These are phyloP conservation scores for Acrocephalus arundinaceus DNA, from an alignment of 2,113 vertebrate species.

Conservation along the genomic window DNA sequence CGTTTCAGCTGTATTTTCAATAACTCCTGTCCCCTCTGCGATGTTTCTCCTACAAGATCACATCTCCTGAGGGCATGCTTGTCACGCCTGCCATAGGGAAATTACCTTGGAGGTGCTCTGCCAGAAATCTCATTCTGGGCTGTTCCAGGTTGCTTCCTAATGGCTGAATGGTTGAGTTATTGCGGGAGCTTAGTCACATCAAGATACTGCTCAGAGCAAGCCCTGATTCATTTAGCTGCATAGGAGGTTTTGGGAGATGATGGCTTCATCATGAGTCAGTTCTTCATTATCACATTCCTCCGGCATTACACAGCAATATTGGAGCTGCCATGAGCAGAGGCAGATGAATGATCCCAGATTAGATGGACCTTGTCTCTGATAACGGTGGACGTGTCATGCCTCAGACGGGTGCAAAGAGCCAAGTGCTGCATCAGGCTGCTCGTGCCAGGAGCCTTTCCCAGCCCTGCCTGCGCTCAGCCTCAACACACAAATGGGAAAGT, in stretches of 20 bases:
- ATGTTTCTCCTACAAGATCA: background rate
- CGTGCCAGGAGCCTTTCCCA: background rate
- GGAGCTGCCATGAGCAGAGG: slow-evolving; percentile 5
- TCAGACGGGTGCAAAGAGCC: background rate
- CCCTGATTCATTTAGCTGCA: slow-evolving; percentile 47
- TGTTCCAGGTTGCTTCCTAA: slow-evolving; percentile 35
- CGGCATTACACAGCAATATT: slow-evolving; percentile 20
- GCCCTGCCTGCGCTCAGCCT: background rate
- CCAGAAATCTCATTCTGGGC: background rate
- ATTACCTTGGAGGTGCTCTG: slow-evolving; percentile 40
- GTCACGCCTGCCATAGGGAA: background rate
- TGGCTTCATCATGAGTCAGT: slow-evolving; percentile 64
- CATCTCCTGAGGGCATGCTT: background rate
- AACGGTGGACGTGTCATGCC: background rate
- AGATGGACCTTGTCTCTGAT: slow-evolving; percentile 37
- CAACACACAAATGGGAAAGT: background rate
- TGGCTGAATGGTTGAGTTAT: slow-evolving; percentile 29
- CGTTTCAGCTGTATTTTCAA: background rate
- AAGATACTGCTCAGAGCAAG: slow-evolving; percentile 25
- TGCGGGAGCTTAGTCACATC: slow-evolving; percentile 48
- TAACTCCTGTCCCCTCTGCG: background rate
- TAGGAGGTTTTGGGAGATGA: slow-evolving; percentile 51
- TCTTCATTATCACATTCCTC: slow-evolving; percentile 48
- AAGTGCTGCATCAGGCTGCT: background rate
- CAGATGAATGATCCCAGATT: slow-evolving; percentile 22